These are phyloP conservation scores for Bruchidius siliquastri DNA, from an alignment of 2,888 invertebrate genomes.

Conservation along the genomic window DNA sequence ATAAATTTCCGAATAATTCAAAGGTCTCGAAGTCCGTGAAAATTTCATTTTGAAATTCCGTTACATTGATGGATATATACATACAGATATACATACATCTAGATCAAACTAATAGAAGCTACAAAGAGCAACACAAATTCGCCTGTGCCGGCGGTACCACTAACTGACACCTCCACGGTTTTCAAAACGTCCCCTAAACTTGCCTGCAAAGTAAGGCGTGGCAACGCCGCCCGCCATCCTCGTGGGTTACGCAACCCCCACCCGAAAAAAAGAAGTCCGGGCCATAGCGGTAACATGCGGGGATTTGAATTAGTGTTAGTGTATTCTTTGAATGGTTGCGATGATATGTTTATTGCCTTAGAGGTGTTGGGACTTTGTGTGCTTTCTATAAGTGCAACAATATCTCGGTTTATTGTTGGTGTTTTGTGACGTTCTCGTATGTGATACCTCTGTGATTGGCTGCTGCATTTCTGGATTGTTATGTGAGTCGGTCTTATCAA, in stretches of 20 bases:
- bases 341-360: background rate
- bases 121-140: no score
- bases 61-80: no score
- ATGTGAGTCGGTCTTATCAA: background rate
- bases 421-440: background rate
- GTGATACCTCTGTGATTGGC: background rate
- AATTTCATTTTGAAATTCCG: no score
- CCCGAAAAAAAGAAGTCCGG: background rate
- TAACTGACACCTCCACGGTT: background rate
- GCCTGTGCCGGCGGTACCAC: background rate
- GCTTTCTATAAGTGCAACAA: background rate
- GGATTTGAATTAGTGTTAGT: background rate
- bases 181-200: background rate
- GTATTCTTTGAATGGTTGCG: background rate
- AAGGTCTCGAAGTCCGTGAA: no score
- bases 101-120: no score
- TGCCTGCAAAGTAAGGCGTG: background rate
- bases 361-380: background rate
- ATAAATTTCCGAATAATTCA: no score
- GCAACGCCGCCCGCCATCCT: background rate
- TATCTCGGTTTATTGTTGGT: background rate
- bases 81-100: no score
- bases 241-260: background rate
- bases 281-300: background rate
- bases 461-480: background rate